These are phyloP conservation scores for Sceloporus undulatus DNA, from an alignment of 2,113 vertebrate genomes.

Conservation along the genomic window DNA sequence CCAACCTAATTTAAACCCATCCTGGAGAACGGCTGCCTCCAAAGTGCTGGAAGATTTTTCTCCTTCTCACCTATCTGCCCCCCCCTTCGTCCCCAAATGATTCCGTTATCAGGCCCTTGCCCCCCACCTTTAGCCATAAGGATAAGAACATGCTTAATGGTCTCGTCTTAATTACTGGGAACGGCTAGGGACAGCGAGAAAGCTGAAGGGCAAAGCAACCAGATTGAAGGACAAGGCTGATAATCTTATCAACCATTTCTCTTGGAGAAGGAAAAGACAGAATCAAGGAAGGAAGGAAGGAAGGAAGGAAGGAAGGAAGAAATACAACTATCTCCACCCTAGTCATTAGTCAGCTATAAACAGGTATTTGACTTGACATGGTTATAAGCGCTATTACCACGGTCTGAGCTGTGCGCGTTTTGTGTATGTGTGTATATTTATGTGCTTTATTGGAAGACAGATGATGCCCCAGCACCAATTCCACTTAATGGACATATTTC, in stretches of 20 bases:
- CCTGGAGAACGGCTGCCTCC: constrained; percentile 25
- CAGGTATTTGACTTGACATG: constrained; percentile 20
- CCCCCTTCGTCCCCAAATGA: constrained; percentile 23
- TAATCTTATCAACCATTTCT: constrained; percentile 49
- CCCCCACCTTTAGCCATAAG: constrained; percentile 38
- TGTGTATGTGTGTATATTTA: neutral
- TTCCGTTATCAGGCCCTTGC: constrained; percentile 29
- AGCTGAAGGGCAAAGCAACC: constrained; percentile 38
- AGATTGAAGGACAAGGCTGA: constrained; percentile 46
- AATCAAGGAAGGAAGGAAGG: neutral
- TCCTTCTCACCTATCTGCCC: neutral
- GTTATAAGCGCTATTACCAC: constrained; percentile 16
- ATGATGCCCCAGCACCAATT: constrained; percentile 44
- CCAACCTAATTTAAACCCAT: neutral
- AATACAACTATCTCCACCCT: constrained; percentile 37
- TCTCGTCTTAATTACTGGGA: constrained; percentile 55
- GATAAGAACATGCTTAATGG: constrained; percentile 30
- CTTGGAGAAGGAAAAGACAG: neutral
- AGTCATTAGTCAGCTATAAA: constrained; percentile 55
- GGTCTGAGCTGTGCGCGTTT: neutral
- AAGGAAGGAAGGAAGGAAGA: constrained; percentile 7
- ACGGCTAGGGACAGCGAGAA: neutral
- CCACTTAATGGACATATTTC: constrained; percentile 45
- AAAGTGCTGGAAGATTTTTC: constrained; percentile 6
- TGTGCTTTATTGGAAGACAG: constrained; percentile 14